A percentile compares a stretch with the other conserved stretches of the same genome.
Evolutionary conservation across 2,888 invertebrate genomes (phyloP).

Genomic region (Dendrolimus pini): DNA sequence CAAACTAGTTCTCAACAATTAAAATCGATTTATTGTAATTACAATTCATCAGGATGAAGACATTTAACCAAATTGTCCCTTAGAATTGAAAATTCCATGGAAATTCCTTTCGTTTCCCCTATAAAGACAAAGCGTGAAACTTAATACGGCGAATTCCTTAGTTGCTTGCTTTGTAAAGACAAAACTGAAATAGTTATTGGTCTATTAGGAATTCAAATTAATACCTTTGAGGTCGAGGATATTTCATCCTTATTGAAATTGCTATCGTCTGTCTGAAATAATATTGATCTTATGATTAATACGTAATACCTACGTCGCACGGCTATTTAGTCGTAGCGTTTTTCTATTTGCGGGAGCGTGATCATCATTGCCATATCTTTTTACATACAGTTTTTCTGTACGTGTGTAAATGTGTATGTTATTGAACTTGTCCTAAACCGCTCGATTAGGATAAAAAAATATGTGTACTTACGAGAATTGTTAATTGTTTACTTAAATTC

Average conservation of each 20-base stretch:
- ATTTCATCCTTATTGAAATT: neutral
- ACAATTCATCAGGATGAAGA: slow-evolving; percentile 27
- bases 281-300: neutral
- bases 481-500: too few relatives aligned
- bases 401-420: too few relatives aligned
- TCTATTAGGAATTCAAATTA: slow-evolving; percentile 29
- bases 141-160: slow-evolving; percentile 32
- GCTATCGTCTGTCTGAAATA: neutral
- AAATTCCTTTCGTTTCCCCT: slow-evolving; percentile 32
- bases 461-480: too few relatives aligned
- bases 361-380: too few relatives aligned
- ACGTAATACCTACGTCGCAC: too few relatives aligned
- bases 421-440: too few relatives aligned
- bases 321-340: too few relatives aligned
- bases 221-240: slow-evolving; percentile 16
- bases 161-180: slow-evolving; percentile 23
- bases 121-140: slow-evolving; percentile 21
- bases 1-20: neutral
- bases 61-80: slow-evolving; percentile 37
- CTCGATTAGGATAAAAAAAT: too few relatives aligned
- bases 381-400: too few relatives aligned
- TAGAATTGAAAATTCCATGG: slow-evolving; percentile 37
- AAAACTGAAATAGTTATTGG: slow-evolving; percentile 32
- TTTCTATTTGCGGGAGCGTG: too few relatives aligned
- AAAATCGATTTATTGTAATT: slow-evolving; percentile 13